Evolutionary conservation across 2,888 invertebrate genomes (phyloP), one percentile per base, ranked within the genome.

Genomic region (Cryptus viduatorius): DNA sequence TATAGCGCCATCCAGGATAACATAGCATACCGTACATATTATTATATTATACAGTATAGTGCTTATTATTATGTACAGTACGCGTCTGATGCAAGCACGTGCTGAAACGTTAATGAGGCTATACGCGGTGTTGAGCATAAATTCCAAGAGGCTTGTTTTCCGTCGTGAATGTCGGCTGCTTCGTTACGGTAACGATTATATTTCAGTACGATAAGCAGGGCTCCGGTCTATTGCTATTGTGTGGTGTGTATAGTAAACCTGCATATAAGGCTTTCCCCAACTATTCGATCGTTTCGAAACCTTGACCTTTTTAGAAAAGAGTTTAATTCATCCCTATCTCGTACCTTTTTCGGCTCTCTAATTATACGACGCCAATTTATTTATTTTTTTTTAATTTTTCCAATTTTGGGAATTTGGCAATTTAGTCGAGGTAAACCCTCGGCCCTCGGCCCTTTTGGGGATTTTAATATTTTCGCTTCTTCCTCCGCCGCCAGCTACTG

Each of bases 131-230:
- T 59, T 59, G 59, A 59, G 59, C 59, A 73, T 73, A 59, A 73
- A 73, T 73, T 73, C 59, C 72, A 24, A n/a, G 59, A 73, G 56
- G 72, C 72, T 73, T 59, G 72, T 59, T 69, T 56, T 42, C 59
- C 59, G 72, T 56, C 72, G 59, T 59, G 59, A 73, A 73, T 44
- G 72, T 73, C 59, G 72, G 59, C 42, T 56, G 72, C 72, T 61
- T 59, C 46, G 72, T 59, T 73, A 59, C 72, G 59, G 59, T 61
- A 73, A 73, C 72, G 72, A 73, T 73, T 73, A 59, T 73, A 46
- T 73, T 73, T 73, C 72, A 44, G 46, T 59, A 59, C 59, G 72
- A 46, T 73, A 73, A 73, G 59, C 59, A 59, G 44, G 29, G 56
- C 46, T 24, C 19, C 44, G 8, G 53, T 71, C 37, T 71, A 56